A percentile compares a stretch with the other conserved stretches of the same genome.
Evolutionary conservation across 2,113 vertebrate species (phyloP).

Genomic region (Onychostoma macrolepis): DNA sequence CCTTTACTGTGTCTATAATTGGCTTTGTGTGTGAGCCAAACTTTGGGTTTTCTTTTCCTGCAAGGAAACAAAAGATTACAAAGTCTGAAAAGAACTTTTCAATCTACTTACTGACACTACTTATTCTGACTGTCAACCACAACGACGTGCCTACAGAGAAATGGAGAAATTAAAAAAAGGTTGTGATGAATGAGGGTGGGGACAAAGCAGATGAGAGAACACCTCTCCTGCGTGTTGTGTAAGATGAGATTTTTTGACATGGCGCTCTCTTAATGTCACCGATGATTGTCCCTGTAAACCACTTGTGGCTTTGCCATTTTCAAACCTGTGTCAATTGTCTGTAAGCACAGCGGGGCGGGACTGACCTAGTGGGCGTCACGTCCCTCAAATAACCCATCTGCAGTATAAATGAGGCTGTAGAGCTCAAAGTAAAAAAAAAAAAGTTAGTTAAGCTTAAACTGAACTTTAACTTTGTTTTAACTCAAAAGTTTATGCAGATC

Average conservation of each 20-base stretch:
- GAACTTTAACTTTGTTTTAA: neutral
- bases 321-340: neutral
- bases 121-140: constrained; percentile 10
- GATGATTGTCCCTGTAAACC: neutral
- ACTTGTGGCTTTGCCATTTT: neutral
- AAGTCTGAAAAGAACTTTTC: constrained; percentile 3
- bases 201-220: neutral
- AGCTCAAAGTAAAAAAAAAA: neutral
- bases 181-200: neutral
- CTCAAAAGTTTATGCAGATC: no score
- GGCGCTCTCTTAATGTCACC: neutral
- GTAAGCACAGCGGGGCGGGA: neutral
- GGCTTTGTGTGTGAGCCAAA: neutral
- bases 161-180: constrained; percentile 8
- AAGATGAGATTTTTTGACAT: neutral
- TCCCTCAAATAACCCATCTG: neutral
- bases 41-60: neutral
- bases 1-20: neutral
- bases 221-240: neutral
- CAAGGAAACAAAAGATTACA: constrained; percentile 2
- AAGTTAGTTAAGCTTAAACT: neutral
- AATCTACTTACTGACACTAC: constrained; percentile 19
- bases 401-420: neutral
- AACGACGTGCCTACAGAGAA: neutral
- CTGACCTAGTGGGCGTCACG: neutral